phyloP scores from a whole-genome alignment of 2,797 vertebrate genomes.

The Pipistrellus pipistrellus region DNA sequence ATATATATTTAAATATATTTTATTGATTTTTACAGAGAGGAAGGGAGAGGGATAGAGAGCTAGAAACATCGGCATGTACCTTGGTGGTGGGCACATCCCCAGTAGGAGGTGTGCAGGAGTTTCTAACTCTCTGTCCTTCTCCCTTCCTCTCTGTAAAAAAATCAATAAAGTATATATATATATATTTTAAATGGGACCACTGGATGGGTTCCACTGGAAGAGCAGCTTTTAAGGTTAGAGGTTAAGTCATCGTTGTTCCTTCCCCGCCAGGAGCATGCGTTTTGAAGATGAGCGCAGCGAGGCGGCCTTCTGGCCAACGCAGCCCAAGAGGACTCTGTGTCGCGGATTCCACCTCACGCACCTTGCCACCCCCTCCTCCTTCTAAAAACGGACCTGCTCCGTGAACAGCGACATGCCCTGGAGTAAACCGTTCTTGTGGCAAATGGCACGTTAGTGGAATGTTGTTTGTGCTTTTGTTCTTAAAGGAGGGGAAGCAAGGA shows the following conservation, averaged over 20 bases:
- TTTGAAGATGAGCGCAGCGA: conserved; percentile 73
- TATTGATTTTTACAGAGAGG: no score
- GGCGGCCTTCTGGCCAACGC: neutral
- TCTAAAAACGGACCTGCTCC: neutral
- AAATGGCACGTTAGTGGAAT: conserved; percentile 43
- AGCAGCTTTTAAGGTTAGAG: conserved; percentile 53
- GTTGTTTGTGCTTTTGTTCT: neutral
- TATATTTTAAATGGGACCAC: neutral
- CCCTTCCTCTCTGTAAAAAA: no score
- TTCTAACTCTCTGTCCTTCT: no score
- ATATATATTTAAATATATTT: no score
- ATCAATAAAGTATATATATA: no score
- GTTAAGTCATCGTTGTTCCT: conserved; percentile 68
- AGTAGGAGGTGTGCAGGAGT: no score
- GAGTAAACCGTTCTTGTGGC: conserved; percentile 61
- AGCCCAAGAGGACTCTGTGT: conserved; percentile 34
- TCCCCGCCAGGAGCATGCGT: conserved; percentile 47
- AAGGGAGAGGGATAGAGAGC: no score
- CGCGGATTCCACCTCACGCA: conserved; percentile 32
- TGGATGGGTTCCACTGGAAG: conserved; percentile 33
- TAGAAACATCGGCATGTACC: no score
- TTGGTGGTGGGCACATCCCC: no score
- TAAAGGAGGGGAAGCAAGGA: neutral
- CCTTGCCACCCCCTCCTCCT: neutral
- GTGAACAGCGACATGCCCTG: conserved; percentile 29